Percentiles rank a stretch among this genome's conserved stretches.
Conservation (phyloP, 2,797 vertebrate genomes). For the Peromyscus aztecus region DNA sequence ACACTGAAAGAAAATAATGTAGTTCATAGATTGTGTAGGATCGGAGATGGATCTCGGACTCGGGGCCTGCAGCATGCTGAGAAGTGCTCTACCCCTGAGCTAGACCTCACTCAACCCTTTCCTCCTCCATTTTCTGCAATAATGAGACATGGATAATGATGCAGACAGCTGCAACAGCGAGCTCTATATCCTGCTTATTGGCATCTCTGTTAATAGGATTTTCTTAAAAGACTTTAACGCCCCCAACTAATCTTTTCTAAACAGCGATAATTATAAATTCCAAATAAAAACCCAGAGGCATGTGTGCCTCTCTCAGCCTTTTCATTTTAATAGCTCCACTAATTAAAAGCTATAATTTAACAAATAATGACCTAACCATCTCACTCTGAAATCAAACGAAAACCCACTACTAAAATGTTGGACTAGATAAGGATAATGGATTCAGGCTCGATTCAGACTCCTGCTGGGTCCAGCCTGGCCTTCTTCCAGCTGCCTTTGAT, state of each 20-base stretch:
- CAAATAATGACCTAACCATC: constrained; percentile 78
- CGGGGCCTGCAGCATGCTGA: background rate
- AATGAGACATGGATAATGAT: background rate
- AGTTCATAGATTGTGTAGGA: background rate
- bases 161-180: background rate
- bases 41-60: background rate
- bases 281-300: constrained; percentile 71
- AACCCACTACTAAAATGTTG: constrained; percentile 62
- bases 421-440: constrained; percentile 72
- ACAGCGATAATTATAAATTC: constrained; percentile 71
- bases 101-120: background rate
- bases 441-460: constrained; percentile 45
- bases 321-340: constrained; percentile 74
- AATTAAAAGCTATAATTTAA: constrained; percentile 84
- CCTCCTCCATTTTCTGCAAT: constrained; percentile 1
- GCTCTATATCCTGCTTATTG: background rate
- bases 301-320: constrained; percentile 46
- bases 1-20: background rate
- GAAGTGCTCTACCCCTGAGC: background rate
- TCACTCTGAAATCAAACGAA: constrained; percentile 75
- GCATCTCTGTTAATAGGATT: constrained; percentile 18
- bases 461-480: constrained; percentile 75
- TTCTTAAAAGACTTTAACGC: constrained; percentile 65
- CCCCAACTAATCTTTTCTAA: constrained; percentile 72
- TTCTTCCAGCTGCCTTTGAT: constrained; percentile 67